Evolutionary conservation across 2,113 vertebrate species (phyloP).

Genomic region (Paramisgurnus dabryanus): DNA sequence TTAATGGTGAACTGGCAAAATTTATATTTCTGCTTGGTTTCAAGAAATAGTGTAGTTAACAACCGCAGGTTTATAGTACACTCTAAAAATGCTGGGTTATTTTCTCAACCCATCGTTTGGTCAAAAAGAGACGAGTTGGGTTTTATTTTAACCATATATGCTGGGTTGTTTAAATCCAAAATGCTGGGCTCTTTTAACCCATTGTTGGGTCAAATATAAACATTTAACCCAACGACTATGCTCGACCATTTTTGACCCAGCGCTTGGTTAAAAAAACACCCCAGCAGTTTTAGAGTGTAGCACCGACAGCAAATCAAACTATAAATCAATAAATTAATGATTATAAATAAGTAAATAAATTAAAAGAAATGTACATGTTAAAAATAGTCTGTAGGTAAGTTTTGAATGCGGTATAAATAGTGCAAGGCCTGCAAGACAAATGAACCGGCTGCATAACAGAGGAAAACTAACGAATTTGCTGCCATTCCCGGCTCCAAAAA

Average conservation of each 20-base stretch:
- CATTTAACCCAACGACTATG: no score
- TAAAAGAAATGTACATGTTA: conserved; percentile 68
- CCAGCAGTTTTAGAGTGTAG: neutral
- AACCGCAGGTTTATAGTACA: conserved; percentile 43
- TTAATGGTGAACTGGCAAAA: conserved; percentile 60
- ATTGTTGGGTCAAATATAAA: no score
- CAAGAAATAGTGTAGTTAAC: conserved; percentile 41
- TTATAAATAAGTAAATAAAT: conserved; percentile 70
- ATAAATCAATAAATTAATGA: conserved; percentile 65
- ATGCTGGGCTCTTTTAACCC: no score
- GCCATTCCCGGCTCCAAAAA: neutral
- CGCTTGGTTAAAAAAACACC: no score
- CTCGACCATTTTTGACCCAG: no score
- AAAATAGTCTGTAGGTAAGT: conserved; percentile 25
- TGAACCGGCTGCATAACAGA: conserved; percentile 20
- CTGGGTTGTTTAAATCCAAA: no score
- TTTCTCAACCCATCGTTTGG: no score
- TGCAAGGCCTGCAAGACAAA: conserved; percentile 26
- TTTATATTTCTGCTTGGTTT: conserved; percentile 43
- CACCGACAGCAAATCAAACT: conserved; percentile 37
- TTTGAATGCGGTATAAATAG: conserved; percentile 30
- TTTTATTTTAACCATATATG: no score
- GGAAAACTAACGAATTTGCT: conserved; percentile 5
- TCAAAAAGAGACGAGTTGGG: no score
- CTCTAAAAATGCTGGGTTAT: conserved; percentile 22